These are phyloP conservation scores for Eumaeus atala DNA, from an alignment of 1,140 invertebrate species.

Conservation along the genomic window DNA sequence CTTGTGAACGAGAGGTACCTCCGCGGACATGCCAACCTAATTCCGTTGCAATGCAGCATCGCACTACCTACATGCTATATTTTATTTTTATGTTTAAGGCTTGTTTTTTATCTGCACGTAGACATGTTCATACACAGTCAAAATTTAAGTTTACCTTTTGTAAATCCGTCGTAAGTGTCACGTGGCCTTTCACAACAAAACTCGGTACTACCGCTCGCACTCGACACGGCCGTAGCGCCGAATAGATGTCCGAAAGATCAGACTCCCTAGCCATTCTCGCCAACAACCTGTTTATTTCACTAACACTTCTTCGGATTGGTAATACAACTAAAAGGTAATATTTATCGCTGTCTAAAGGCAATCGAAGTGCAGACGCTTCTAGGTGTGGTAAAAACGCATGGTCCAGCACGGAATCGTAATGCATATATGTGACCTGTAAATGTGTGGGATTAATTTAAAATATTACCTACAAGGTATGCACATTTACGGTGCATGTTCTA, in stretches of 20 bases:
- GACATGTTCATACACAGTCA: too few relatives aligned
- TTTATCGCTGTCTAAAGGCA: slow-evolving; percentile 81
- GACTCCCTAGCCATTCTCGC: slow-evolving; percentile 62
- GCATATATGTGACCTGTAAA: slow-evolving; percentile 76
- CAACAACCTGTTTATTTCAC: slow-evolving; percentile 52
- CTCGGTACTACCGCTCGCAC: slow-evolving; percentile 84
- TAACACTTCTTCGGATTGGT: slow-evolving; percentile 69
- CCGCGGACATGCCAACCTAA: too few relatives aligned
- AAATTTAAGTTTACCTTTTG: slow-evolving; percentile 83
- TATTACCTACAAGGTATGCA: too few relatives aligned
- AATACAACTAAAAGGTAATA: slow-evolving; percentile 79
- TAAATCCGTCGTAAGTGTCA: slow-evolving; percentile 83
- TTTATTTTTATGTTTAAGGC: too few relatives aligned
- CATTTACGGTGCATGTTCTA: too few relatives aligned
- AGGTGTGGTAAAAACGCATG: slow-evolving; percentile 83
- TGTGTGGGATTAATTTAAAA: slow-evolving; percentile 4
- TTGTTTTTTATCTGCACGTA: too few relatives aligned
- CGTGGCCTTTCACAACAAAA: slow-evolving; percentile 84
- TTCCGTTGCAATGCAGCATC: too few relatives aligned
- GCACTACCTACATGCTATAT: too few relatives aligned
- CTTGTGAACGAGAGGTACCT: too few relatives aligned
- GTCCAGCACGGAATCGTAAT: slow-evolving; percentile 83
- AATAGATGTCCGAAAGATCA: slow-evolving; percentile 79
- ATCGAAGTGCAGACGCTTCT: slow-evolving; percentile 80
- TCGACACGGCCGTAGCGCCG: slow-evolving; percentile 78